Base-by-base conservation (phyloP, 2,888 invertebrate genomes). In the Troglohyphantes excavatus region DNA sequence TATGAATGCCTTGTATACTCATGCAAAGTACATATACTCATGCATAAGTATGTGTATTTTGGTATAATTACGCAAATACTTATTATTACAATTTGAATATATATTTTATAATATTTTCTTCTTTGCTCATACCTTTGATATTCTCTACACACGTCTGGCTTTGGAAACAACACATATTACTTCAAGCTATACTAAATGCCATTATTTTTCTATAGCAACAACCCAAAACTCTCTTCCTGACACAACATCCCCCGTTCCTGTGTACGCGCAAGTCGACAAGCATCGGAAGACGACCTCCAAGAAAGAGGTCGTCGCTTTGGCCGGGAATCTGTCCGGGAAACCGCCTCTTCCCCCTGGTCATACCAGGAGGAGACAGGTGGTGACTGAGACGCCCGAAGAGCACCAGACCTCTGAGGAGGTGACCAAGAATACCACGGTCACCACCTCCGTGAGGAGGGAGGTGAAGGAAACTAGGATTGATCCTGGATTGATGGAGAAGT, bases 191-290 rank as follows among this genome's bases (percentile, higher is more conserved):
- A n/a, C n/a, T n/a, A n/a, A n/a, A n/a, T n/a, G n/a, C n/a, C n/a
- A n/a, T n/a, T n/a, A n/a, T n/a, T n/a, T n/a, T n/a, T n/a, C n/a
- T 68, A n/a, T 3, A 68, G 68, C 33, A 17, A 33, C 29, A 68
- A 19, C 33, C 29, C 23, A 65, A 17, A 53, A n/a, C n/a, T n/a
- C 46, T 13, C 33, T 19, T 0, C 27, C 59, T 11, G 11, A 29
- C 7, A 75, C 29, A 7, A 59, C 19, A 29, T 11, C 46, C 0
- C 72, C 43, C n/a, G 26, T 72, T 0, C 90, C 90, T 6, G 84
- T 90, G 2, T 90, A 90, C 46, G 90, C 90, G 2, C 84, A 90
- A 67, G 78, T 90, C 2, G 82, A 89, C 33, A 90, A 90, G 27
- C 61, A 72, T 43, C 78, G 73, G 72, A 82, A 84, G 33, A 23